Conservation (phyloP, 1,140 invertebrate species). For the Bombus sylvicola region DNA sequence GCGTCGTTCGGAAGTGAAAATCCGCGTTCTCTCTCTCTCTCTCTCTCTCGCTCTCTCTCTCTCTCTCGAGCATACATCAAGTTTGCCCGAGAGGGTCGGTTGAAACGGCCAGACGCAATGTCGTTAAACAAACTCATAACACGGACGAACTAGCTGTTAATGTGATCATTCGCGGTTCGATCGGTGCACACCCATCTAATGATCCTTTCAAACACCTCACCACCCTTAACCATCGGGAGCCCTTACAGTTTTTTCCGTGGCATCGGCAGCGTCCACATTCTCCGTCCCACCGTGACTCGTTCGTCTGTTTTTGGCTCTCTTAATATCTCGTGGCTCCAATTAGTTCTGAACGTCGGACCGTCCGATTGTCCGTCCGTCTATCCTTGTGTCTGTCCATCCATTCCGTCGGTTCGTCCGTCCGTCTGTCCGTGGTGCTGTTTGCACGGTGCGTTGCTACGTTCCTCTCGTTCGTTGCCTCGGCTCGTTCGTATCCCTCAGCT, state of each 20-base stretch:
- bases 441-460: constrained; percentile 49
- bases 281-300: constrained; percentile 29
- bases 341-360: constrained; percentile 76
- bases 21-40: neutral
- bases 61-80: neutral
- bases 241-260: constrained; percentile 31
- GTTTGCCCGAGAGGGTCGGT: neutral
- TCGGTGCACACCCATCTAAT: constrained; percentile 59
- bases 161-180: constrained; percentile 50
- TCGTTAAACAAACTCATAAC: constrained; percentile 72
- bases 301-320: constrained; percentile 58
- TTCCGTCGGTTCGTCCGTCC: constrained; percentile 51
- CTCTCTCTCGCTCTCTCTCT: no score
- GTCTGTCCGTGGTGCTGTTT: constrained; percentile 38
- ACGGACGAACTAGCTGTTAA: constrained; percentile 64
- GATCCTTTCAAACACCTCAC: constrained; percentile 57
- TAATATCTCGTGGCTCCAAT: constrained; percentile 79
- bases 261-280: constrained; percentile 31
- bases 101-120: constrained; percentile 49
- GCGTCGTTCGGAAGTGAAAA: neutral
- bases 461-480: constrained; percentile 67
- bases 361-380: constrained; percentile 59
- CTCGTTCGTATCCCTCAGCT: constrained; percentile 77
- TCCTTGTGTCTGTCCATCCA: constrained; percentile 46
- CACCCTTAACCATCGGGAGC: neutral